phyloP scores from a whole-genome alignment of 2,797 vertebrate genomes.

The Sebastes trivittatus region DNA sequence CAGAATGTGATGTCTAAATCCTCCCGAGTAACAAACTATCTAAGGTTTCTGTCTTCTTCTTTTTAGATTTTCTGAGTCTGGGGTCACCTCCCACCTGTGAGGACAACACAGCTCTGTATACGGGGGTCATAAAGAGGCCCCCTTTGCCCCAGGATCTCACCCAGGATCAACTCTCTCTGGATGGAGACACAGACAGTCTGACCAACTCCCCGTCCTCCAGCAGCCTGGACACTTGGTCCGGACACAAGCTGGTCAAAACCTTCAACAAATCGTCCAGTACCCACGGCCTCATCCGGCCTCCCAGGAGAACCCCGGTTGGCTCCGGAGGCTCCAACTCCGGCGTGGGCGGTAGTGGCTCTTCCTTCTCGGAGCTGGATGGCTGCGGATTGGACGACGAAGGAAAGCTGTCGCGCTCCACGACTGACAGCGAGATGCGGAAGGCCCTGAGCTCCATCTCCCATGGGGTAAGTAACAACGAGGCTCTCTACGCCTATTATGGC shows the following conservation, averaged over 20 bases:
- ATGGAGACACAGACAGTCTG: conserved; percentile 88
- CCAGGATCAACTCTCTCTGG: conserved; percentile 85
- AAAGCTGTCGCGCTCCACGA: conserved; percentile 91
- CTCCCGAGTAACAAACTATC: conserved; percentile 2
- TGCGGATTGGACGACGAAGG: conserved; percentile 86
- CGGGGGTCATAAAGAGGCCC: conserved; percentile 93
- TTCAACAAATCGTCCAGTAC: conserved; percentile 88
- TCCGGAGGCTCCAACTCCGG: conserved; percentile 79
- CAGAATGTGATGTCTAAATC: conserved; percentile 11
- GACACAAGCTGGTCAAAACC: conserved; percentile 93
- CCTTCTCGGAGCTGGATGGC: conserved; percentile 88
- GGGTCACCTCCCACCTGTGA: conserved; percentile 86
- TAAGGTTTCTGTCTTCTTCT: not conserved
- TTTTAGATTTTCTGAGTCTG: conserved; percentile 84
- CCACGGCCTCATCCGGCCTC: conserved; percentile 92
- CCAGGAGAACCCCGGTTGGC: conserved; percentile 83
- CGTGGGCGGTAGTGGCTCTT: conserved; percentile 84
- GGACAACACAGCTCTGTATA: conserved; percentile 90
- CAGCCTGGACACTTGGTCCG: conserved; percentile 92
- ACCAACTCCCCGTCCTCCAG: conserved; percentile 92
- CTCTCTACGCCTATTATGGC: conserved; percentile 91
- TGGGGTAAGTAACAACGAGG: conserved; percentile 96
- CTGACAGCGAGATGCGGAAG: conserved; percentile 95
- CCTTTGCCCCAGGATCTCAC: conserved; percentile 84
- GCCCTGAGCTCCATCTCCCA: conserved; percentile 91